Evolutionary conservation across 1,140 invertebrate species (phyloP).

Genomic region (Papilio aristodemus): DNA sequence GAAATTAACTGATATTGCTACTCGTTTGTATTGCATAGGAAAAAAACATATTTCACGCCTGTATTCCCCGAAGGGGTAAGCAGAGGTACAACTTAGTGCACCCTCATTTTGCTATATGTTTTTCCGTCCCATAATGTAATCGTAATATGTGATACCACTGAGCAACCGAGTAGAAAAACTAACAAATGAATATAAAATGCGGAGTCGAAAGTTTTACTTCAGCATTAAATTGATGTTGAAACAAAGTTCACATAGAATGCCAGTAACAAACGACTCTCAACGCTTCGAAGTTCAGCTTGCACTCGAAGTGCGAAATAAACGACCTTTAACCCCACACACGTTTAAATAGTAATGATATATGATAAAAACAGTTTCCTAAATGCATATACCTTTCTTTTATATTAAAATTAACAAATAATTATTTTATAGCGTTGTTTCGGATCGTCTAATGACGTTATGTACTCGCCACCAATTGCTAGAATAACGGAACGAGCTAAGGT

Average conservation of each 20-base stretch:
- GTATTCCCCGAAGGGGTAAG: too few species aligned
- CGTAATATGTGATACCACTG: too few species aligned
- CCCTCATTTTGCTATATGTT: too few species aligned
- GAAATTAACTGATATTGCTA: too few species aligned
- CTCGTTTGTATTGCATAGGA: too few species aligned
- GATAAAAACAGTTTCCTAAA: background rate
- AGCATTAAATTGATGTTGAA: background rate
- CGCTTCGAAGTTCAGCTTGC: background rate
- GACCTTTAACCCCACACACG: background rate
- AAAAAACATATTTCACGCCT: too few species aligned
- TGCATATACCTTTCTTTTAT: too few species aligned
- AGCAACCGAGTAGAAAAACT: too few species aligned
- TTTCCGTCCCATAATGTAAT: too few species aligned
- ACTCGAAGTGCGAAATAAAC: background rate
- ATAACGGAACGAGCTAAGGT: background rate
- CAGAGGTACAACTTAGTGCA: too few species aligned
- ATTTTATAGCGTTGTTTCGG: background rate
- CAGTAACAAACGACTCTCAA: background rate
- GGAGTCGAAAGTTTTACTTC: too few species aligned
- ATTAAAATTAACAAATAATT: background rate
- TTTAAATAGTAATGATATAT: background rate
- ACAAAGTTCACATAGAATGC: constrained; percentile 7
- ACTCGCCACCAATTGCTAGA: background rate
- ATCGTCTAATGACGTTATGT: background rate
- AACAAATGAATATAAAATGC: too few species aligned